Base-by-base conservation (phyloP, 2,797 vertebrate genomes). In the Fringilla coelebs region DNA sequence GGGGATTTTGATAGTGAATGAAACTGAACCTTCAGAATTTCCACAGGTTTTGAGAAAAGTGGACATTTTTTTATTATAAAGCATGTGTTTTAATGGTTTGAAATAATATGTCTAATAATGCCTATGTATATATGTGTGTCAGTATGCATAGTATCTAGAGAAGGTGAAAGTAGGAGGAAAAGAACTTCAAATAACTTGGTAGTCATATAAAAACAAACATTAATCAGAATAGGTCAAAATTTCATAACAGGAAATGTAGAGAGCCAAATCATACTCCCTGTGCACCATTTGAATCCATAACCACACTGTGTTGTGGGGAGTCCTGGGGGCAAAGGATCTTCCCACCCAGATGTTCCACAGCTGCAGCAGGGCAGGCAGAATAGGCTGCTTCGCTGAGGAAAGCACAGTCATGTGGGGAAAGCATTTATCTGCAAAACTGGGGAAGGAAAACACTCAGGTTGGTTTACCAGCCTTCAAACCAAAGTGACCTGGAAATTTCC, bases 171-270 rank as follows among this genome's bases (percentile, higher is more conserved):
- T 38, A 63, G 22, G 40, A 84, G 76, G 61, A 90, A 75, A 85
- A 89, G 72, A 84, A 70, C 58, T 85, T 87, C 84, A 91, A 96
- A 92, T 74, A 94, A 87, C 65, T 91, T 77, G 76, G 85, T 62
- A 96, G 83, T 83, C 63, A 24, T 79, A 84, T 58, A 70, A 95
- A 96, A 93, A 32, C 60, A 95, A 96, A 94, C 61, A 83, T 85
- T 86, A 93, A 94, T 95, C 86, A 93, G 55, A 91, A 18, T 75
- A 74, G 93, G 91, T 96, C 93, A 95, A 68, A 79, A 86, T 84
- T 95, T 92, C 95, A 85, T 74, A 92, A 90, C 91, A 96, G 95
- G 92, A 97, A 96, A 87, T 62, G 85, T 83, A 79, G 77, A 86
- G 17, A 85, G 43, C 88, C 92, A 96, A 82, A 66, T 70, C 84